Conservation (phyloP, 2,888 invertebrate species). For the Conomelus anceps region DNA sequence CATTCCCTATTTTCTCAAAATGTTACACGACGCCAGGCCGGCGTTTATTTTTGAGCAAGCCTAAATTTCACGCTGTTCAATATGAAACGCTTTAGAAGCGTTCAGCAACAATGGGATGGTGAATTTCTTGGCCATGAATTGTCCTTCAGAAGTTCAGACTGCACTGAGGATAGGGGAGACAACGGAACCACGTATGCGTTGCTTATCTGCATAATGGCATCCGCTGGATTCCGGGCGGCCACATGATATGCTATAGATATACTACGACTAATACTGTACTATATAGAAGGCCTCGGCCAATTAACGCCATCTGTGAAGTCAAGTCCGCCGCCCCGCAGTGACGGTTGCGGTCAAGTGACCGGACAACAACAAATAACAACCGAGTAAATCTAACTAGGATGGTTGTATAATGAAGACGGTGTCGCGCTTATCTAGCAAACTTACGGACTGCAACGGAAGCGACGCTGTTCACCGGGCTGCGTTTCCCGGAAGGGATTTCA, state of each 20-base stretch:
- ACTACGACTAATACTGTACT: no score
- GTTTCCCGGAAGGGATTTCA: not conserved
- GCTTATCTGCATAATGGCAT: not conserved
- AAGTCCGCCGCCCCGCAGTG: no score
- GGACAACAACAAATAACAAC: not conserved
- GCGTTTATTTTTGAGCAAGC: no score
- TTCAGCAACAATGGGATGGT: no score
- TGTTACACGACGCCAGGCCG: no score
- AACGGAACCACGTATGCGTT: not conserved
- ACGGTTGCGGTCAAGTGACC: not conserved
- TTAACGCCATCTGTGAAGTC: not conserved
- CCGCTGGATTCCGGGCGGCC: not conserved
- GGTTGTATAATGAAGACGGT: not conserved
- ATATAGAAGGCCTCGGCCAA: not conserved
- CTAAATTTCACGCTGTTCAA: no score
- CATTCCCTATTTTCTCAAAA: no score
- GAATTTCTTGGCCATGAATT: not conserved
- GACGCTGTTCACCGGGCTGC: constrained; percentile 2
- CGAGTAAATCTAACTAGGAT: no score
- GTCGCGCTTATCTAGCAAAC: not conserved
- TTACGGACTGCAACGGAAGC: not conserved
- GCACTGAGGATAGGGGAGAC: not conserved
- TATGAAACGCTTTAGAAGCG: no score
- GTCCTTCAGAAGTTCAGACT: not conserved
- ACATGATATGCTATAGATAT: not conserved